phyloP scores from a whole-genome alignment of 2,888 invertebrate species.

The Taphrorychus bicolor region DNA sequence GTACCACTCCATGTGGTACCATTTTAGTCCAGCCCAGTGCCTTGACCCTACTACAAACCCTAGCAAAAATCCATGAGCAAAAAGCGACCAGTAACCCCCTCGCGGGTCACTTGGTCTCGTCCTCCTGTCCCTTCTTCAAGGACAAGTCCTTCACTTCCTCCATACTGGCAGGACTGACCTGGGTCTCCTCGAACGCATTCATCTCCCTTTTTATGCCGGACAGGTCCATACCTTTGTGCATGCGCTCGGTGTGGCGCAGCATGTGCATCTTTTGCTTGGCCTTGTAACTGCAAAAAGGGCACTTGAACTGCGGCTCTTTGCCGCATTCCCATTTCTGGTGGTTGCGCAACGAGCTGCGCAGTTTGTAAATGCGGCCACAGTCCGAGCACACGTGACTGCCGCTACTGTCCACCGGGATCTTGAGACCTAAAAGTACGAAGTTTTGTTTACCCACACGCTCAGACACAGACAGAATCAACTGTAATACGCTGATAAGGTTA shows the following conservation, averaged over 20 bases:
- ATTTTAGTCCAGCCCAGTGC: not conserved
- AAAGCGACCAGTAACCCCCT: not conserved
- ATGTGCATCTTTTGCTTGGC: constrained; percentile 85
- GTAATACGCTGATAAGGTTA: too few relatives aligned
- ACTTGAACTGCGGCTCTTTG: constrained; percentile 82
- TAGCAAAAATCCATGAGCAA: not conserved
- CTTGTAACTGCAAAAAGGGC: constrained; percentile 78
- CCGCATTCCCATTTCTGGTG: constrained; percentile 86
- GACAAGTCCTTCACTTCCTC: constrained; percentile 39
- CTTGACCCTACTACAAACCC: not conserved
- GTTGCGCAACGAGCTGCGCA: constrained; percentile 80
- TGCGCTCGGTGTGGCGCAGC: constrained; percentile 77
- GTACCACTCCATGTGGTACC: not conserved
- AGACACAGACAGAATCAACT: too few relatives aligned
- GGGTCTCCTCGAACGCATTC: constrained; percentile 29
- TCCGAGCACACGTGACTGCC: constrained; percentile 36
- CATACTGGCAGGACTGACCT: constrained; percentile 39
- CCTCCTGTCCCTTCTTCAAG: constrained; percentile 16
- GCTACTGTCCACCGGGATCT: constrained; percentile 24
- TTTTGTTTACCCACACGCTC: too few relatives aligned
- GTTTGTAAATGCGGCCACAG: constrained; percentile 73
- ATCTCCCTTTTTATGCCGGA: constrained; percentile 53
- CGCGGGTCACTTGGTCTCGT: constrained; percentile 8
- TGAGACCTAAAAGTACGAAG: constrained; percentile 17
- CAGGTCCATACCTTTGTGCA: constrained; percentile 66